Evolutionary conservation across 2,797 vertebrate species (phyloP).

Genomic region (Okamejei kenojei): DNA sequence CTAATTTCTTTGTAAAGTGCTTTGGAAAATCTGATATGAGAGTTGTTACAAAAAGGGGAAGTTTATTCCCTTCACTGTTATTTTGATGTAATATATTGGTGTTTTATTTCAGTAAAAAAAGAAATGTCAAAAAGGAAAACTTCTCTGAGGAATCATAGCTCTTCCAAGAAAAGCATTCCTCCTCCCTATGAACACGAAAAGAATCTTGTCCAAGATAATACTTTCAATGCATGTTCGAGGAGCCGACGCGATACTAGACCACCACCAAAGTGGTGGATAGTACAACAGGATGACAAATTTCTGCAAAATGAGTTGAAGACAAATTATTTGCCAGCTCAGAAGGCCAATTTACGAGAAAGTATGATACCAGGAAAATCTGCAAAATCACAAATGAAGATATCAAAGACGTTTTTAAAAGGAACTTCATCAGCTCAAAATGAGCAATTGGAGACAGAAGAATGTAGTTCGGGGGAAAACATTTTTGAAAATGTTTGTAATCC

Average conservation of each 20-base stretch:
- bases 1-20: too few species aligned
- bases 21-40: background rate
- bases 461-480: background rate
- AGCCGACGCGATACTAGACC: background rate
- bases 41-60: background rate
- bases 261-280: background rate
- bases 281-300: background rate
- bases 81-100: background rate
- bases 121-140: background rate
- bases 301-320: background rate
- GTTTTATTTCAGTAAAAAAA: constrained; percentile 28
- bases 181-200: background rate
- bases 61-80: too few species aligned
- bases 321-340: background rate
- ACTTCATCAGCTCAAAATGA: background rate
- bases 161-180: background rate
- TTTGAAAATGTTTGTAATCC: background rate
- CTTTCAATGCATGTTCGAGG: background rate
- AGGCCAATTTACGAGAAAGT: background rate
- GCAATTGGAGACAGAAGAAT: background rate
- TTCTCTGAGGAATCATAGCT: background rate
- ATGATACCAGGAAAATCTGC: background rate
- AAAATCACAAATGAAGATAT: background rate
- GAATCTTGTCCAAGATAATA: background rate
- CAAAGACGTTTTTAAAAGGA: background rate